A percentile compares a stretch with the other conserved stretches of the same genome.
Conservation (phyloP, 2,797 vertebrate genomes). For the Denticeps clupeoides region DNA sequence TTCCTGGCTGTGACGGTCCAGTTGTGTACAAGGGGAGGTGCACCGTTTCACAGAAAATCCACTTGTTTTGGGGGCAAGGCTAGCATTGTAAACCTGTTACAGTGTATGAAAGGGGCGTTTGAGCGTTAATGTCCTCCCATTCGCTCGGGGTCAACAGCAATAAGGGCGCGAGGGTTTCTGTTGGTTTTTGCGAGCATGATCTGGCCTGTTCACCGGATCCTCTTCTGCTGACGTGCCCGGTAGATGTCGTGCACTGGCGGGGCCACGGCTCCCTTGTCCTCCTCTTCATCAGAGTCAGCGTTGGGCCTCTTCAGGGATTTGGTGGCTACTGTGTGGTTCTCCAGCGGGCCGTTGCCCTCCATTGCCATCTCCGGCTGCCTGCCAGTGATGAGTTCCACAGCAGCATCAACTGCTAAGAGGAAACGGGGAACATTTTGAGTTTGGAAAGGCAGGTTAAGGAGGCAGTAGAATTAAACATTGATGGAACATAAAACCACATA, state of each 20-base stretch:
- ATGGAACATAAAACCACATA: no score
- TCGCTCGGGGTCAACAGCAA: no score
- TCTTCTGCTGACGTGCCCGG: conserved; percentile 91
- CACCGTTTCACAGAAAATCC: conserved; percentile 15
- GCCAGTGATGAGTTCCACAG: conserved; percentile 85
- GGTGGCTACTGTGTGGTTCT: conserved; percentile 71
- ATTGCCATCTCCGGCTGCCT: conserved; percentile 71
- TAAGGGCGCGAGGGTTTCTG: conserved; percentile 17
- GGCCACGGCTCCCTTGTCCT: conserved; percentile 90
- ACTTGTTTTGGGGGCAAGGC: conserved; percentile 2
- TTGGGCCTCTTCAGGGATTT: conserved; percentile 94
- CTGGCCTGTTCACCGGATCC: conserved; percentile 80
- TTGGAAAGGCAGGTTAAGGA: neutral
- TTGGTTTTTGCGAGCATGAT: neutral
- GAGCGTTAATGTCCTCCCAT: conserved; percentile 13
- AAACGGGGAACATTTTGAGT: neutral
- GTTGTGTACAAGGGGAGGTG: neutral
- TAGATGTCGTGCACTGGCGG: conserved; percentile 96
- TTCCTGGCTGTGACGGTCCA: neutral
- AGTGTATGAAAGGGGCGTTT: neutral
- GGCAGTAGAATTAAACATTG: neutral
- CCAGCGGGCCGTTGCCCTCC: conserved; percentile 87
- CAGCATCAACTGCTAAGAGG: conserved; percentile 78
- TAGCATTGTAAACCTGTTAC: neutral
- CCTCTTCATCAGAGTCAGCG: conserved; percentile 91